phyloP scores from a whole-genome alignment of 2,797 vertebrate genomes.

The Parauchenoglanis punctatus region DNA sequence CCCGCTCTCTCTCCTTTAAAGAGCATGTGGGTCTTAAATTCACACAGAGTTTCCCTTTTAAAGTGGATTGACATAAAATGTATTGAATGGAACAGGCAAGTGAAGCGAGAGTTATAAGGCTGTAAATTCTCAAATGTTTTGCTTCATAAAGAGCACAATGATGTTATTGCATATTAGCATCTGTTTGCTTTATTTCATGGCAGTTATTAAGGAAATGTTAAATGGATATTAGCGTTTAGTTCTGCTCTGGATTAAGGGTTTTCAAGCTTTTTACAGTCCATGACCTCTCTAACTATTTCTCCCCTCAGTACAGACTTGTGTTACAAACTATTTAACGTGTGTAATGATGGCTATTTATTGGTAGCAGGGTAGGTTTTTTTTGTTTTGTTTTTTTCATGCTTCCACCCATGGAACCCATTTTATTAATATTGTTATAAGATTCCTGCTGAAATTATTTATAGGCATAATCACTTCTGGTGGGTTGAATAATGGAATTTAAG shows the following conservation, averaged over 20 bases:
- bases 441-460: neutral
- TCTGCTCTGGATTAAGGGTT: neutral
- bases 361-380: neutral
- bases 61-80: conserved; percentile 60
- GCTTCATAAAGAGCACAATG: conserved; percentile 30
- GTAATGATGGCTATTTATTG: neutral
- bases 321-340: neutral
- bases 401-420: neutral
- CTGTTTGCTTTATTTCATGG: conserved; percentile 21
- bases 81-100: conserved; percentile 37
- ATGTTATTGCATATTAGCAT: conserved; percentile 39
- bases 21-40: conserved; percentile 80
- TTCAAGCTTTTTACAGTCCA: neutral
- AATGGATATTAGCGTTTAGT: conserved; percentile 17
- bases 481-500: neutral
- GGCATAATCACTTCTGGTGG: neutral
- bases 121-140: conserved; percentile 55
- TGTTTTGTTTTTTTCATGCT: neutral
- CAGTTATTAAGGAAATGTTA: conserved; percentile 33
- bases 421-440: neutral
- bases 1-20: conserved; percentile 62
- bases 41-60: conserved; percentile 81
- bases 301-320: too few relatives aligned
- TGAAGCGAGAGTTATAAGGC: conserved; percentile 55
- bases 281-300: neutral